Conservation (phyloP, 2,797 vertebrate species). For the Anguilla megastoma region DNA sequence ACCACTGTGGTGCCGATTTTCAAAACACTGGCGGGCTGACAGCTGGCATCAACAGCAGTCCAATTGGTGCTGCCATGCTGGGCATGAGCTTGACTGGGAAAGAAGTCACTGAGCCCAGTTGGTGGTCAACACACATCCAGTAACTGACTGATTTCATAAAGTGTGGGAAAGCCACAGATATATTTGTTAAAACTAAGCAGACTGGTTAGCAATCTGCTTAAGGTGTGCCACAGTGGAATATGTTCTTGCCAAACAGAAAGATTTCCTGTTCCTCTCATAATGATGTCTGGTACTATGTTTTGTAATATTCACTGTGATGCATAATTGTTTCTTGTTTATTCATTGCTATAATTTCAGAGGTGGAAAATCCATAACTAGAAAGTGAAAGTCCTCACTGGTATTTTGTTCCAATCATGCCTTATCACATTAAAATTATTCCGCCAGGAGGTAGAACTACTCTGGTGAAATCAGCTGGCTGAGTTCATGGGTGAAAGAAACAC, state of each 20-base stretch:
- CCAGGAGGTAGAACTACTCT: too few species aligned
- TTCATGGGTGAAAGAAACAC: too few species aligned
- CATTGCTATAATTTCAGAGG: too few species aligned
- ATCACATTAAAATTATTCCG: too few species aligned
- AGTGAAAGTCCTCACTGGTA: too few species aligned
- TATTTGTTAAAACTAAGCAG: neutral
- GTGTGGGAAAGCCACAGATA: neutral
- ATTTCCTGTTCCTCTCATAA: neutral
- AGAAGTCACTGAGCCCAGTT: neutral
- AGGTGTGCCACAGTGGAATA: neutral
- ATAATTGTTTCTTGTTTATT: too few species aligned
- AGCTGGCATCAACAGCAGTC: neutral
- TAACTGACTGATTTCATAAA: neutral
- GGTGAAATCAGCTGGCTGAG: too few species aligned
- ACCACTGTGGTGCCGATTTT: neutral
- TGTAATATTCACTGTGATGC: neutral
- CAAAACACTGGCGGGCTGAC: neutral
- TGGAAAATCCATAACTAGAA: too few species aligned
- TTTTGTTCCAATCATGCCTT: too few species aligned
- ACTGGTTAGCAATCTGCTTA: neutral
- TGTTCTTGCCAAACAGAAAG: neutral
- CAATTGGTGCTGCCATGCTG: neutral
- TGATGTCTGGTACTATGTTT: neutral
- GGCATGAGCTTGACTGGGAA: neutral
- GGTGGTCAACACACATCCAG: constrained; percentile 4